A percentile compares a stretch with the other conserved stretches of the same genome.
Conservation (phyloP, 1,140 invertebrate genomes). For the Caenorhabditis elegans region WBcel235 BX284606.5:9481501-9482000, state of each 20-base stretch:
- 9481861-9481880: neutral
- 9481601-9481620: too few relatives aligned
- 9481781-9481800: neutral
- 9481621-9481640: too few relatives aligned
- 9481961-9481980: too few relatives aligned
- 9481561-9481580: neutral
- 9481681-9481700: too few relatives aligned
- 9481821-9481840: conserved; percentile 7
- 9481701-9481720: neutral
- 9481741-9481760: conserved; percentile 19
- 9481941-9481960: too few relatives aligned
- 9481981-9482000: too few relatives aligned
- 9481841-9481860: conserved; percentile 18
- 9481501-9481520: neutral
- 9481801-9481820: neutral
- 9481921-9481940: conserved; percentile 4
- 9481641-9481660: too few relatives aligned
- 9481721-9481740: neutral
- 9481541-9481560: neutral
- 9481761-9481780: neutral
- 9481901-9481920: neutral
- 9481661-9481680: too few relatives aligned
- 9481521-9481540: neutral
- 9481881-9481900: neutral
- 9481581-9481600: too few relatives aligned